A percentile compares a stretch with the other conserved stretches of the same genome.
phyloP scores from a whole-genome alignment of 2,888 invertebrate species.

The Eudemis profundana region DNA sequence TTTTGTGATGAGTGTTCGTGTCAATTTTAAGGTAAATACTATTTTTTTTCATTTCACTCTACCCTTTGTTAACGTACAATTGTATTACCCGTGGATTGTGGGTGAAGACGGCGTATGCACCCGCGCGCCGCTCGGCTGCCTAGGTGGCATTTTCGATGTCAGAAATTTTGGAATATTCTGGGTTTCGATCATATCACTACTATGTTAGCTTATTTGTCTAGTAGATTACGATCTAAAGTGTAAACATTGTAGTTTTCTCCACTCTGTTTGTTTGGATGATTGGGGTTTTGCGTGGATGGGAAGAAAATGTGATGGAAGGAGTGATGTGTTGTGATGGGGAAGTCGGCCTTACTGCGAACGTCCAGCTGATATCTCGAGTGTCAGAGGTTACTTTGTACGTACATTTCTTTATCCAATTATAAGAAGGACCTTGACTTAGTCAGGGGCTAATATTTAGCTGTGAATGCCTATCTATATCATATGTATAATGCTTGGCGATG shows the following conservation, averaged over 20 bases:
- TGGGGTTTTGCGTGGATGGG: conserved; percentile 3
- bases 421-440: conserved; percentile 16
- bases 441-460: conserved; percentile 24
- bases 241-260: conserved; percentile 5
- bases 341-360: background rate
- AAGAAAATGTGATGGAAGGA: background rate
- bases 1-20: conserved; percentile 83
- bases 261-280: background rate
- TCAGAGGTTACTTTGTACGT: conserved; percentile 29
- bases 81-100: background rate
- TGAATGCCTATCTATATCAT: conserved; percentile 3
- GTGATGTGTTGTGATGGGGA: conserved; percentile 7
- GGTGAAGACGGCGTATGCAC: background rate
- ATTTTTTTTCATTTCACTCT: conserved; percentile 15
- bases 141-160: conserved; percentile 82
- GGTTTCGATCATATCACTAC: conserved; percentile 35
- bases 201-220: conserved; percentile 28
- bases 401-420: conserved; percentile 33
- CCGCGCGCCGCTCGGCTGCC: conserved; percentile 58
- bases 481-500: conserved; percentile 21
- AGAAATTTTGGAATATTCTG: conserved; percentile 60
- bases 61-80: conserved; percentile 19
- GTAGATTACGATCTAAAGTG: conserved; percentile 17
- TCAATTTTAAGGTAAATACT: conserved; percentile 77
- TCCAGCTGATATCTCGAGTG: conserved; percentile 20